A percentile compares a stretch with the other conserved stretches of the same genome.
These are phyloP conservation scores for Mastigias papua DNA, from an alignment of 30 jellyfish, hydroid and myxozoan species.

Conservation along the genomic window DNA sequence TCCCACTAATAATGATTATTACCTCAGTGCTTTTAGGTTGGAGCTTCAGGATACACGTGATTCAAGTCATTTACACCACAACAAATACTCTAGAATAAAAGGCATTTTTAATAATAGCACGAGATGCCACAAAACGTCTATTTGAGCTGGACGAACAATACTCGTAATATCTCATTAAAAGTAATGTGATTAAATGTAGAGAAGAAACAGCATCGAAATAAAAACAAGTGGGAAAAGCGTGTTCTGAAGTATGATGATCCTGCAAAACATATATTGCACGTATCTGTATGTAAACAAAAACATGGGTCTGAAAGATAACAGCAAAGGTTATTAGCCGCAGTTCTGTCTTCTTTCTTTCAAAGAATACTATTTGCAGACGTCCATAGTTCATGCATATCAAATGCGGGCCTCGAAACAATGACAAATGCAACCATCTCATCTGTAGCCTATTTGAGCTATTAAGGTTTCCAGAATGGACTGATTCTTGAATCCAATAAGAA, in stretches of 20 bases:
- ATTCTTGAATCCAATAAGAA: no score
- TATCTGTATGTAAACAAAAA: background rate
- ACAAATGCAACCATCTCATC: no score
- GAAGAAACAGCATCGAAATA: background rate
- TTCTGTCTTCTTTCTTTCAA: no score
- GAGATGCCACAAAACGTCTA: conserved; percentile 6
- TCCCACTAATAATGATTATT: no score
- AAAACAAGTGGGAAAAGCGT: background rate
- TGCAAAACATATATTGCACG: background rate
- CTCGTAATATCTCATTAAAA: conserved; percentile 11
- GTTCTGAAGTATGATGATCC: background rate
- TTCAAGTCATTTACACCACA: background rate
- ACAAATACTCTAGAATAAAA: background rate
- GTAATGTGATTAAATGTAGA: conserved; percentile 11
- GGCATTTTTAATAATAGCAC: conserved; percentile 15
- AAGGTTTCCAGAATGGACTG: no score
- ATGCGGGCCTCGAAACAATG: no score
- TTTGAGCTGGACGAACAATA: conserved; percentile 14
- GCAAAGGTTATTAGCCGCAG: no score
- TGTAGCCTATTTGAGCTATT: no score
- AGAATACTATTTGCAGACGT: no score
- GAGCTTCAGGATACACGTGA: background rate
- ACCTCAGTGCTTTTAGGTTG: no score
- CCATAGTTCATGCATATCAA: no score
- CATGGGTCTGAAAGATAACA: background rate